phyloP scores from a whole-genome alignment of 2,888 invertebrate genomes.

The Eupeodes latifasciatus region DNA sequence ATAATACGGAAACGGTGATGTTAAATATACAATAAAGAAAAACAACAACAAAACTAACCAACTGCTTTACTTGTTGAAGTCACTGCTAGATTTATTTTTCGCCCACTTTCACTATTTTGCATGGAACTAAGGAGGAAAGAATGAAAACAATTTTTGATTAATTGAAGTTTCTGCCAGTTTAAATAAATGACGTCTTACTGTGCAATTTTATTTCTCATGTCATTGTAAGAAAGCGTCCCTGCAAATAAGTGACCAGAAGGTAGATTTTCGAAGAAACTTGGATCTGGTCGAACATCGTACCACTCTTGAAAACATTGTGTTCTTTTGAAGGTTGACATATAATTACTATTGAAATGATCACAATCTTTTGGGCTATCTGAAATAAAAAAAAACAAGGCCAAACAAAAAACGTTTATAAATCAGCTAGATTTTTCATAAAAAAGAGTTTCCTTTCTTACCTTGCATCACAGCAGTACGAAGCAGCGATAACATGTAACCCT shows the following conservation, averaged over 20 bases:
- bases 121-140: slow-evolving; percentile 88
- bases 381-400: neutral
- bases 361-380: slow-evolving; percentile 87
- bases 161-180: neutral
- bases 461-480: slow-evolving; percentile 91
- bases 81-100: slow-evolving; percentile 96
- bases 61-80: slow-evolving; percentile 96
- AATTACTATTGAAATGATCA: slow-evolving; percentile 94
- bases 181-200: slow-evolving; percentile 88
- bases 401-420: neutral
- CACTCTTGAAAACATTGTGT: slow-evolving; percentile 96
- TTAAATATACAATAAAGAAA: no score
- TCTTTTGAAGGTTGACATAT: slow-evolving; percentile 92
- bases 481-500: slow-evolving; percentile 92
- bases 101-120: slow-evolving; percentile 96
- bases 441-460: slow-evolving; percentile 84
- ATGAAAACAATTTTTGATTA: neutral
- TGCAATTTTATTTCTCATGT: slow-evolving; percentile 95
- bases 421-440: neutral
- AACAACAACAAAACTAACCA: slow-evolving; percentile 82
- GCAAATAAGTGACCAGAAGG: slow-evolving; percentile 96
- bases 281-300: slow-evolving; percentile 87
- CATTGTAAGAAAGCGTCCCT: slow-evolving; percentile 96
- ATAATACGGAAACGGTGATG: neutral
- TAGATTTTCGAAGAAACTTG: slow-evolving; percentile 88